A percentile compares a stretch with the other conserved stretches of the same genome.
These are phyloP conservation scores for Saguinus midas DNA, from an alignment of 2,113 vertebrate species.

Conservation along the genomic window DNA sequence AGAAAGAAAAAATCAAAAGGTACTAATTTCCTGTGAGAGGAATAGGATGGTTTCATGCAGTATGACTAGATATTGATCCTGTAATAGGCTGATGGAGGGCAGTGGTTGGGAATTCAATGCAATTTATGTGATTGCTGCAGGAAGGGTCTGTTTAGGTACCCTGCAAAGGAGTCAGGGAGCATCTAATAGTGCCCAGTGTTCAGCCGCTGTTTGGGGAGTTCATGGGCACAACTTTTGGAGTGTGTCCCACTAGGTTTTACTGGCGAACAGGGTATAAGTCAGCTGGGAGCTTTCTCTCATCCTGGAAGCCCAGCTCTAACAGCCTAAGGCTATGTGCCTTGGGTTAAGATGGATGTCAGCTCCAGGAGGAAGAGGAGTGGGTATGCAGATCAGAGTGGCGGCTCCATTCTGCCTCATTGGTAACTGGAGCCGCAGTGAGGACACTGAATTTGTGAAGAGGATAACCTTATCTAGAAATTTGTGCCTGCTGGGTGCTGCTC, in stretches of 20 bases:
- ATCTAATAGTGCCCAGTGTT: background rate
- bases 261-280: background rate
- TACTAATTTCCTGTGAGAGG: slow-evolving; percentile 45
- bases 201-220: background rate
- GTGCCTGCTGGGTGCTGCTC: background rate
- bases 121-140: background rate
- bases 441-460: background rate
- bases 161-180: background rate
- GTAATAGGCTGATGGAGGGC: background rate
- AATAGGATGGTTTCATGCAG: background rate
- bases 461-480: background rate
- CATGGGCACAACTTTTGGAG: no score
- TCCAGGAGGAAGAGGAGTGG: no score
- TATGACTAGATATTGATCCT: slow-evolving; percentile 4
- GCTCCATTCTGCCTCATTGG: background rate
- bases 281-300: background rate
- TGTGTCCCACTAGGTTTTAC: background rate
- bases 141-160: background rate
- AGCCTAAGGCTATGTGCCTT: background rate
- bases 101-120: background rate
- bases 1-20: slow-evolving; percentile 3
- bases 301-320: background rate
- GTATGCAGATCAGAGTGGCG: background rate
- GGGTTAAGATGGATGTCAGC: background rate
- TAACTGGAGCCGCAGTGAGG: background rate